These are phyloP conservation scores for Tipula helvola DNA, from an alignment of 2,888 invertebrate genomes.

Conservation along the genomic window DNA sequence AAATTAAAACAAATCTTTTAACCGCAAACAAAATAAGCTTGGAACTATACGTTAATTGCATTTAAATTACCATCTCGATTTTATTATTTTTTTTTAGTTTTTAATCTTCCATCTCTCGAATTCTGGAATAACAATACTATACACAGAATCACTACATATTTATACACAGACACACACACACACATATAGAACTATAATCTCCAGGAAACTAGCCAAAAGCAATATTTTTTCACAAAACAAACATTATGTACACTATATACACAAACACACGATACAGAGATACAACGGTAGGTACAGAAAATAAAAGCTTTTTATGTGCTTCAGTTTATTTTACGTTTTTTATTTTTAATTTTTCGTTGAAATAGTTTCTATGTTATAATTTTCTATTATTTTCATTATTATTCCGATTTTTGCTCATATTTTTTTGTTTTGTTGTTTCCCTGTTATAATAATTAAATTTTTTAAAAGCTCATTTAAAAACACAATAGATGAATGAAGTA, in stretches of 20 bases:
- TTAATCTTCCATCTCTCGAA: not conserved
- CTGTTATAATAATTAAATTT: not conserved
- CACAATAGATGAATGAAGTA: not conserved
- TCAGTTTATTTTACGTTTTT: too few relatives aligned
- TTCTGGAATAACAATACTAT: not conserved
- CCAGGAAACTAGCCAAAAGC: not conserved
- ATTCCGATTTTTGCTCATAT: not conserved
- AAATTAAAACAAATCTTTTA: not conserved
- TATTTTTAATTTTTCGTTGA: too few relatives aligned
- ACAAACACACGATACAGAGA: too few relatives aligned
- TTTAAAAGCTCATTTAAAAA: not conserved
- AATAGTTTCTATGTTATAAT: not conserved
- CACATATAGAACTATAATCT: not conserved
- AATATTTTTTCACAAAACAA: not conserved
- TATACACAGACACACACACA: not conserved
- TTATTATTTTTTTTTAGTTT: not conserved
- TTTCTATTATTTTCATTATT: not conserved
- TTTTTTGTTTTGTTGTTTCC: not conserved
- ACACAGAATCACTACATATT: too few relatives aligned
- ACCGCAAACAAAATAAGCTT: not conserved
- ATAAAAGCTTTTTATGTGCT: too few relatives aligned
- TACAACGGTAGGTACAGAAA: too few relatives aligned
- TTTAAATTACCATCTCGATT: not conserved
- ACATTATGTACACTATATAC: not conserved
- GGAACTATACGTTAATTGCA: not conserved